Evolutionary conservation across 1,140 invertebrate genomes (phyloP).

Genomic region (Cherax destructor): DNA sequence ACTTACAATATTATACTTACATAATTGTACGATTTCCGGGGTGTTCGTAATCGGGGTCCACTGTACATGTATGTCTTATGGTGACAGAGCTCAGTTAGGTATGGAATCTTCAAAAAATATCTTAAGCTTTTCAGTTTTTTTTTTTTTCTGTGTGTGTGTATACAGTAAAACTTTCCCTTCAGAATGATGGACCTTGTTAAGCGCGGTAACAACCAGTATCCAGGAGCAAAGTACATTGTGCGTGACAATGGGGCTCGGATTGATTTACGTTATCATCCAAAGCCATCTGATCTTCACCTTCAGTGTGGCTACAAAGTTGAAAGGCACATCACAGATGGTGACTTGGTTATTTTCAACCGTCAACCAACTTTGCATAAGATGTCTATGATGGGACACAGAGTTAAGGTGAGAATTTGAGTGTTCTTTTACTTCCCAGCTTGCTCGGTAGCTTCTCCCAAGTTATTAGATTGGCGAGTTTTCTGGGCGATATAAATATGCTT

Average conservation of each 20-base stretch:
- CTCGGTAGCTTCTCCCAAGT: background rate
- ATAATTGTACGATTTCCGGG: too few relatives aligned
- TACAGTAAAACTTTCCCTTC: background rate
- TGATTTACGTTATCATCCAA: slow-evolving; percentile 98
- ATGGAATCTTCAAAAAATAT: too few relatives aligned
- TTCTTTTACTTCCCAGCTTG: background rate
- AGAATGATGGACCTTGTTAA: slow-evolving; percentile 95
- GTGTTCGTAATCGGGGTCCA: too few relatives aligned
- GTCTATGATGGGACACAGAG: slow-evolving; percentile 99
- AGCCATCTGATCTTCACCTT: slow-evolving; percentile 97
- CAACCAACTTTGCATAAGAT: slow-evolving; percentile 99
- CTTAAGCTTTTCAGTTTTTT: too few relatives aligned
- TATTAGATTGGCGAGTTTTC: too few relatives aligned
- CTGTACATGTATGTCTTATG: too few relatives aligned
- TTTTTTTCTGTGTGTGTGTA: too few relatives aligned
- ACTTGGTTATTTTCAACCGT: slow-evolving; percentile 99
- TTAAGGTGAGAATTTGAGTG: slow-evolving; percentile 81
- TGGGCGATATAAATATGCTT: too few relatives aligned
- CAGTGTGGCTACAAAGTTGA: slow-evolving; percentile 99
- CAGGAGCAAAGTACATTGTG: slow-evolving; percentile 99
- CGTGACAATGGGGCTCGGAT: slow-evolving; percentile 99
- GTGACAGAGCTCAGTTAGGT: too few relatives aligned
- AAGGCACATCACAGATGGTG: slow-evolving; percentile 97
- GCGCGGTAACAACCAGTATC: slow-evolving; percentile 98
- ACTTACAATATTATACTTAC: too few relatives aligned